A percentile compares a stretch with the other conserved stretches of the same genome.
Conservation (phyloP, 2,797 vertebrate genomes). For the Neoniphon sammara region DNA sequence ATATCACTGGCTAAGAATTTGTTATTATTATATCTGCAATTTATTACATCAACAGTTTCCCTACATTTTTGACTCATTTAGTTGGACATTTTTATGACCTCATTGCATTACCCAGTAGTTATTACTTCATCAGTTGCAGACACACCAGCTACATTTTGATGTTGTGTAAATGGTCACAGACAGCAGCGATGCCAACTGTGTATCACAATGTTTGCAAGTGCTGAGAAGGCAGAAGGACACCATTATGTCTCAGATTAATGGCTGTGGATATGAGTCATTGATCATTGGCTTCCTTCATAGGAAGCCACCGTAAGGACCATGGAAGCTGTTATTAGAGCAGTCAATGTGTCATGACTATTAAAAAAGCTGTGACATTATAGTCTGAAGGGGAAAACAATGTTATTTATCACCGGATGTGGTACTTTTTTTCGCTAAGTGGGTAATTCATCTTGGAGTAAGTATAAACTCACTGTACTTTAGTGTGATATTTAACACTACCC, state of each 20-base stretch:
- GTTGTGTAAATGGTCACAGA: background rate
- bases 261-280: conserved; percentile 31
- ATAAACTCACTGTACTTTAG: conserved; percentile 29
- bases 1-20: no score
- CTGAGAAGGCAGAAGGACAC: conserved; percentile 18
- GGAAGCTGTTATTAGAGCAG: conserved; percentile 29
- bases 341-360: conserved; percentile 33
- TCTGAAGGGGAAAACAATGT: background rate
- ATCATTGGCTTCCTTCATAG: conserved; percentile 37
- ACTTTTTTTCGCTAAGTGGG: conserved; percentile 45
- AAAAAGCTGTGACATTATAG: conserved; percentile 5
- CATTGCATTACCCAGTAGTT: no score
- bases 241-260: conserved; percentile 43
- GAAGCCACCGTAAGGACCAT: conserved; percentile 6
- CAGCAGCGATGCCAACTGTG: background rate
- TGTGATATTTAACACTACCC: conserved; percentile 44
- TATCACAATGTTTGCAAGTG: conserved; percentile 15
- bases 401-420: conserved; percentile 58
- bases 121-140: no score
- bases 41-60: no score
- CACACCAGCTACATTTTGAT: no score
- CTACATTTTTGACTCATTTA: no score
- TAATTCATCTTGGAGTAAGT: conserved; percentile 55
- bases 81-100: no score
- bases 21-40: no score